Percentiles rank a stretch among this genome's conserved stretches.
Conservation (phyloP, 2,797 vertebrate genomes). For the Thamnophis elegans region DNA sequence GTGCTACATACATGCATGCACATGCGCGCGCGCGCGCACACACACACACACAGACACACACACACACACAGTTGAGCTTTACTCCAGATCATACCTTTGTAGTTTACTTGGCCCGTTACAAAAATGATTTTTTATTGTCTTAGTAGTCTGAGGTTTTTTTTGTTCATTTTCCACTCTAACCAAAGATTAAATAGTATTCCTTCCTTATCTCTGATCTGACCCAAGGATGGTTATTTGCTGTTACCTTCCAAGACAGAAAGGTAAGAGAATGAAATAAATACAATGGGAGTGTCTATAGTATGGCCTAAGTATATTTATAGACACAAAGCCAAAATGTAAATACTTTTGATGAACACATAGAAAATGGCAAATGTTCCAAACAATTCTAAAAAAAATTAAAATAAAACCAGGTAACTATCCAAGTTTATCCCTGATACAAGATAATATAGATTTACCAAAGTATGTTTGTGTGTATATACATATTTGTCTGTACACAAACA, state of each 20-base stretch:
- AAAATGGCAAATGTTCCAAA: not conserved
- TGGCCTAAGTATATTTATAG: not conserved
- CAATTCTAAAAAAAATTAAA: not conserved
- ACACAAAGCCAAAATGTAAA: not conserved
- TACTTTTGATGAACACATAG: not conserved
- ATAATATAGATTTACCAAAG: constrained; percentile 1
- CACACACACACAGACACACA: too few species aligned
- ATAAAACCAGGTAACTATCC: not conserved
- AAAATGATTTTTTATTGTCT: not conserved
- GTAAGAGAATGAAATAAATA: not conserved
- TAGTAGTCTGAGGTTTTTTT: not conserved
- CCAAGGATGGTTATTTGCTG: not conserved
- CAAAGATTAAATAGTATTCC: not conserved
- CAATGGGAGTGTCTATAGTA: not conserved
- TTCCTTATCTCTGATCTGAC: not conserved
- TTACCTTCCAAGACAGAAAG: not conserved
- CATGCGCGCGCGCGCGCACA: too few species aligned
- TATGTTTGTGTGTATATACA: not conserved
- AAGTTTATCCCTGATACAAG: not conserved
- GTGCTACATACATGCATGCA: too few species aligned
- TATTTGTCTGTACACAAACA: not conserved
- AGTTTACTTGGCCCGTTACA: not conserved
- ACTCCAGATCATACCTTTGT: not conserved
- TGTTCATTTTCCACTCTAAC: not conserved
- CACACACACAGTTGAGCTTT: too few species aligned